These are phyloP conservation scores for Pardalotus punctatus DNA, from an alignment of 2,113 vertebrate genomes.

Conservation along the genomic window DNA sequence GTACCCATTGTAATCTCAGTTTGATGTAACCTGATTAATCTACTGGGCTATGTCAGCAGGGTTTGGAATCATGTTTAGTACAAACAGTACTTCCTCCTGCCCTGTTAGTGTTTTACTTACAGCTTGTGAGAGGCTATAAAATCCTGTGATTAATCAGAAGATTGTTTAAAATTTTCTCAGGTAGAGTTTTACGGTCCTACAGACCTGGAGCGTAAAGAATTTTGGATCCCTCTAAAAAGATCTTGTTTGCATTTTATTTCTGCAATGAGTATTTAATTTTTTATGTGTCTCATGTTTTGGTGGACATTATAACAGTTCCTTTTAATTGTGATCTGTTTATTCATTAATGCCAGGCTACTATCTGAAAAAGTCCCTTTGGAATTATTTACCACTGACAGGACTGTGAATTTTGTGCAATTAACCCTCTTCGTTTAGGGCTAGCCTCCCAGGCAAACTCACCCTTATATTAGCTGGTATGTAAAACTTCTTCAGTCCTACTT, in stretches of 20 bases:
- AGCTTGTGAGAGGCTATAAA: slow-evolving; percentile 46
- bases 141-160: slow-evolving; percentile 50
- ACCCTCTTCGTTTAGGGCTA: neutral
- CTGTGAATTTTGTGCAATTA: slow-evolving; percentile 62
- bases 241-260: slow-evolving; percentile 51
- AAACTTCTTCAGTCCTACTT: neutral
- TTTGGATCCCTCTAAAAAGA: slow-evolving; percentile 37
- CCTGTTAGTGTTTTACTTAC: slow-evolving; percentile 40
- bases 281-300: slow-evolving; percentile 53
- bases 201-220: slow-evolving; percentile 24
- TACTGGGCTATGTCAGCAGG: neutral
- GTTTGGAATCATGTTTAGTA: neutral
- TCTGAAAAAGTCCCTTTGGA: slow-evolving; percentile 30
- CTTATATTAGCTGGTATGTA: neutral
- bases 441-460: neutral
- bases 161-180: slow-evolving; percentile 58
- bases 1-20: neutral
- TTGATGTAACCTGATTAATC: neutral
- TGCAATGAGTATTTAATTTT: slow-evolving; percentile 58
- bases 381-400: slow-evolving; percentile 21
- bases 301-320: slow-evolving; percentile 27
- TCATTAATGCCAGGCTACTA: neutral
- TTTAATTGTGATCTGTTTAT: slow-evolving; percentile 27
- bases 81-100: slow-evolving; percentile 19
- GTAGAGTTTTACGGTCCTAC: slow-evolving; percentile 41